phyloP scores from a whole-genome alignment of 2,888 invertebrate species.

The Meiosimyza decipiens region DNA sequence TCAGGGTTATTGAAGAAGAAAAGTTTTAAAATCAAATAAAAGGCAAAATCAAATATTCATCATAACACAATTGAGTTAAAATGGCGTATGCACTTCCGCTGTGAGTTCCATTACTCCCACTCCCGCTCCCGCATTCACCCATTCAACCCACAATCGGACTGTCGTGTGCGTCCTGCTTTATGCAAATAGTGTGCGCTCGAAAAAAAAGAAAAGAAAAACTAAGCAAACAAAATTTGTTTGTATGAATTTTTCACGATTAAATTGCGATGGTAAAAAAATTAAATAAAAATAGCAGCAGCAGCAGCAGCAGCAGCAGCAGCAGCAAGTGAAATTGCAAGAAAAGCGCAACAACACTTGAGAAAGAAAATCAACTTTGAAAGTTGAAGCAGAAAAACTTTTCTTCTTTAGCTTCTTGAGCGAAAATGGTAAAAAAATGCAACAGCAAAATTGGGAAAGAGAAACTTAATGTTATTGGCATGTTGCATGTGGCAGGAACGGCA shows the following conservation, averaged over 20 bases:
- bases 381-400: conserved; percentile 11
- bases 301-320: neutral
- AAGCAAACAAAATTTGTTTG: conserved; percentile 33
- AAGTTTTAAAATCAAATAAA: neutral
- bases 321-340: conserved; percentile 21
- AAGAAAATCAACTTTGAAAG: conserved; percentile 33
- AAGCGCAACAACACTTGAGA: conserved; percentile 33
- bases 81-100: conserved; percentile 26
- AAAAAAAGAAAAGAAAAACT: conserved; percentile 12
- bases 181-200: conserved; percentile 26
- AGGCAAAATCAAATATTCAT: conserved; percentile 34
- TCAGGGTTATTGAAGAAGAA: neutral
- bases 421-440: neutral
- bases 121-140: neutral
- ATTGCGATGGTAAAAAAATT: conserved; percentile 21
- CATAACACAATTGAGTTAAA: conserved; percentile 34
- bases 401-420: neutral
- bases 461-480: conserved; percentile 26
- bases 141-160: neutral
- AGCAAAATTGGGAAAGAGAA: neutral
- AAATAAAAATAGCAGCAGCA: neutral
- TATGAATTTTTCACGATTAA: conserved; percentile 33
- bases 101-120: neutral
- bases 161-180: neutral
- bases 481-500: neutral